These are phyloP conservation scores for Euplexia lucipara DNA, from an alignment of 2,888 invertebrate species.

Conservation along the genomic window DNA sequence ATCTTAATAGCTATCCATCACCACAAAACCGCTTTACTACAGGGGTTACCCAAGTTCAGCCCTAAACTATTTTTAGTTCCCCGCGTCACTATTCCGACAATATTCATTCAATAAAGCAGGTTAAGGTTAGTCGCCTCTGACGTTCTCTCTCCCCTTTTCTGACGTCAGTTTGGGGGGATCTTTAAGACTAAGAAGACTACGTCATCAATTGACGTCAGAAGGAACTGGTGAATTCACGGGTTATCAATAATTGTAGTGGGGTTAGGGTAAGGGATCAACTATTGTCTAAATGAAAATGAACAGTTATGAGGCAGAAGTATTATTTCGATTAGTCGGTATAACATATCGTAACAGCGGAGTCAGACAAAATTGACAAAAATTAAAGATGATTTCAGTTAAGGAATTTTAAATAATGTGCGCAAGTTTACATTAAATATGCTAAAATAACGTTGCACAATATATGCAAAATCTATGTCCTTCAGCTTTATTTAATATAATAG, in stretches of 20 bases:
- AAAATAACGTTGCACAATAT: no score
- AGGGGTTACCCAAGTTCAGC: slow-evolving; percentile 25
- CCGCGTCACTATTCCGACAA: slow-evolving; percentile 23
- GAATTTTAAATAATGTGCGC: no score
- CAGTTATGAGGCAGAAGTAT: background rate
- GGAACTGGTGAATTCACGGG: slow-evolving; percentile 18
- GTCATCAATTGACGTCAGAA: slow-evolving; percentile 46
- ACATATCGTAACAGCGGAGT: no score
- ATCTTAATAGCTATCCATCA: background rate
- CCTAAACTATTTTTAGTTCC: slow-evolving; percentile 38
- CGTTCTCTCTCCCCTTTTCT: slow-evolving; percentile 25
- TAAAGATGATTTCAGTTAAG: no score
- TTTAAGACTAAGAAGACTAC: slow-evolving; percentile 31
- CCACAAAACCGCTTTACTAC: slow-evolving; percentile 14
- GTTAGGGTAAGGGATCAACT: slow-evolving; percentile 1
- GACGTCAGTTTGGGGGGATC: slow-evolving; percentile 29
- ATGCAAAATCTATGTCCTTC: no score
- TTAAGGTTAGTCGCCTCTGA: slow-evolving; percentile 53
- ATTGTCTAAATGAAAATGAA: background rate
- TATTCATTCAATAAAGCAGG: slow-evolving; percentile 30
- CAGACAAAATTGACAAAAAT: no score
- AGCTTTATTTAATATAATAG: no score
- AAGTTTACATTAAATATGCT: no score
- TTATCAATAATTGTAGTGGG: background rate
- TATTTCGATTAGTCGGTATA: no score